Evolutionary conservation across 2,888 invertebrate species (phyloP).

Genomic region (Mimachlamys varia): DNA sequence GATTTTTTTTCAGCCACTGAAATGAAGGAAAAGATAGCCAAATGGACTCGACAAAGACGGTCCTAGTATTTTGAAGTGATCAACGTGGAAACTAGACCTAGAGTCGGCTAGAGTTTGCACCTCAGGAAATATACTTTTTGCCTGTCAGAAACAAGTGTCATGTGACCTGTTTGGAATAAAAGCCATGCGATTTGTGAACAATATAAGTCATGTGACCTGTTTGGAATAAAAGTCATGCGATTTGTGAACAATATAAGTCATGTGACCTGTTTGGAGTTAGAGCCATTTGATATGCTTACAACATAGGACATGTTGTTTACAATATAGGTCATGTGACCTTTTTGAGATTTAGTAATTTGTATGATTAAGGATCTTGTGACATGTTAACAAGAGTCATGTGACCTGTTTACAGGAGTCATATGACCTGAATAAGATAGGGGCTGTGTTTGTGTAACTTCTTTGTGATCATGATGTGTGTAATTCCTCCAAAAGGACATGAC

Average conservation of each 20-base stretch:
- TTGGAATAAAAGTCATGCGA: background rate
- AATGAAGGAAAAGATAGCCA: conserved; percentile 92
- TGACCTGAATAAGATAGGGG: background rate
- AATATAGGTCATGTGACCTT: background rate
- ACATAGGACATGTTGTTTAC: no score
- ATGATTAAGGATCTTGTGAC: background rate
- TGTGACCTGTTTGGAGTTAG: background rate
- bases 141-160: no score
- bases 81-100: background rate
- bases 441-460: background rate
- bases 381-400: background rate
- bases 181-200: no score
- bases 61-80: background rate
- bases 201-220: no score
- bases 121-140: background rate
- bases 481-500: background rate
- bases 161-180: no score
- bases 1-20: conserved; percentile 87
- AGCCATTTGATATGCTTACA: background rate
- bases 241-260: no score
- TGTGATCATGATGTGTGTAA: conserved; percentile 5
- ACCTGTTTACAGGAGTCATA: background rate
- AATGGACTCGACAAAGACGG: conserved; percentile 85
- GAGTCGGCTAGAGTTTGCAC: background rate
- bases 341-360: no score